Conservation (phyloP, 2,113 vertebrate species). For the Boleophthalmus pectinirostris region DNA sequence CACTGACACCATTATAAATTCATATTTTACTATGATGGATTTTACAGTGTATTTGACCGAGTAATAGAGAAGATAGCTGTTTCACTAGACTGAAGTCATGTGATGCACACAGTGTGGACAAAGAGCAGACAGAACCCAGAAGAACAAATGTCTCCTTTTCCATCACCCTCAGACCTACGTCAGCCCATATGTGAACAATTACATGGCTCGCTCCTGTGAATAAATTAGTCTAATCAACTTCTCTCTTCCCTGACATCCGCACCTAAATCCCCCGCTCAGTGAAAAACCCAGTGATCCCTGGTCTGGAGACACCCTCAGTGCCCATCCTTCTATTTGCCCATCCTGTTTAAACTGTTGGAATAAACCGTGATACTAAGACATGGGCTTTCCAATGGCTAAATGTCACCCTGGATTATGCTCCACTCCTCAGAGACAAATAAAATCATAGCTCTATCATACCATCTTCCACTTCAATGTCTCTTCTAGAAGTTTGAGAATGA, state of each 20-base stretch:
- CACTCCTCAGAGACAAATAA: neutral
- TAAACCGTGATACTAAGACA: neutral
- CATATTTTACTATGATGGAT: neutral
- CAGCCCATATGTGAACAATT: slow-evolving; percentile 52
- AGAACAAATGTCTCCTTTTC: slow-evolving; percentile 24
- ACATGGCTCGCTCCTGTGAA: slow-evolving; percentile 52
- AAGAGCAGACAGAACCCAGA: neutral
- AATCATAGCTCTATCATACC: neutral
- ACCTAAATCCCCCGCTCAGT: slow-evolving; percentile 42
- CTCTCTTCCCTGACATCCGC: slow-evolving; percentile 52
- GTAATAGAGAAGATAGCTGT: neutral
- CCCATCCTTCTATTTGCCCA: slow-evolving; percentile 25
- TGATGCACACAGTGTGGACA: neutral
- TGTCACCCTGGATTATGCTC: neutral
- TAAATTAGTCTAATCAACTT: slow-evolving; percentile 57
- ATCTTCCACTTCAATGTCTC: neutral
- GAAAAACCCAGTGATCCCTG: slow-evolving; percentile 30
- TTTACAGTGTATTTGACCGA: neutral
- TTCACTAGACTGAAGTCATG: neutral
- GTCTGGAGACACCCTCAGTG: slow-evolving; percentile 12
- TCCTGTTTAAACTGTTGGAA: slow-evolving; percentile 5
- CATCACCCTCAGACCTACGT: slow-evolving; percentile 23
- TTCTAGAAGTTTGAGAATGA: neutral
- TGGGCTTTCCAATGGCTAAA: neutral
- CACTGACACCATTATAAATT: neutral